Evolutionary conservation across 2,888 invertebrate species (phyloP).

Genomic region (Gymnoscelis rufifasciata): DNA sequence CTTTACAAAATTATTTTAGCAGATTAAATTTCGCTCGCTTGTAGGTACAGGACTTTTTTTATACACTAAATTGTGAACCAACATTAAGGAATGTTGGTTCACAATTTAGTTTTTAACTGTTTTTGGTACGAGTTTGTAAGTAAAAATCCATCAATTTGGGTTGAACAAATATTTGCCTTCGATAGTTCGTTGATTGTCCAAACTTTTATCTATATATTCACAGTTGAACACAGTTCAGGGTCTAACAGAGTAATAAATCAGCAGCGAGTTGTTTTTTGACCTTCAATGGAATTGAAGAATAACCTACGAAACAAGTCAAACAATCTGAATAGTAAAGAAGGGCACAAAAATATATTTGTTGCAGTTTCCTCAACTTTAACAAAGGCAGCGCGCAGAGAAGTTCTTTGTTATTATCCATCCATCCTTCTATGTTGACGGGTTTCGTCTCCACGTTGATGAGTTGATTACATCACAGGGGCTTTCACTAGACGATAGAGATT

Average conservation of each 20-base stretch:
- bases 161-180: conserved; percentile 18
- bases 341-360: too few relatives aligned
- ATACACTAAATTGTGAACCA: too few relatives aligned
- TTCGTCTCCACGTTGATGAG: too few relatives aligned
- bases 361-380: too few relatives aligned
- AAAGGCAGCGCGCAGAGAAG: too few relatives aligned
- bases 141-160: conserved; percentile 19
- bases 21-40: conserved; percentile 5
- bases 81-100: conserved; percentile 2
- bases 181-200: conserved; percentile 17
- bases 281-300: neutral
- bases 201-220: conserved; percentile 15
- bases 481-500: too few relatives aligned
- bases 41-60: conserved; percentile 1
- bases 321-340: too few relatives aligned
- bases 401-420: too few relatives aligned
- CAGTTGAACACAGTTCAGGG: conserved; percentile 18
- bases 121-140: too few relatives aligned
- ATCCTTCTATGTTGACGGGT: too few relatives aligned
- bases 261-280: conserved; percentile 5
- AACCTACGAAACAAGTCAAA: neutral
- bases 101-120: neutral
- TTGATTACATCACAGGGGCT: too few relatives aligned
- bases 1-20: conserved; percentile 9
- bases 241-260: conserved; percentile 13